phyloP scores from a whole-genome alignment of 2,113 vertebrate genomes.

The Oenanthe oenanthe region DNA sequence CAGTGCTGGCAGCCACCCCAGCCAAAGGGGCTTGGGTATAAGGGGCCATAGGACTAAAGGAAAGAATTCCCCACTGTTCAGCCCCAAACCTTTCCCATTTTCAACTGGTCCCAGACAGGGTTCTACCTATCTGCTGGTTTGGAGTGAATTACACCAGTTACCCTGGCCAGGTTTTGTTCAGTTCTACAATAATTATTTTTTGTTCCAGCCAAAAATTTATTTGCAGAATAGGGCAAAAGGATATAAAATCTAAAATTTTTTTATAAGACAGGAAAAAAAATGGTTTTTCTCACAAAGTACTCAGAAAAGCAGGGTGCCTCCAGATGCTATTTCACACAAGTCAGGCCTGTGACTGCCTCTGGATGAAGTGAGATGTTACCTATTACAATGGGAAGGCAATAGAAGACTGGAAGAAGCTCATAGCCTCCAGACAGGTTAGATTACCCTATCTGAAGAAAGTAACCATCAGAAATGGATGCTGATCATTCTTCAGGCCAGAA shows the following conservation, averaged over 20 bases:
- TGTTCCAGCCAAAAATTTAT: neutral
- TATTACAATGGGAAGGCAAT: neutral
- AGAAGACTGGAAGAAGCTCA: neutral
- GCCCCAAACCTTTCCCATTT: neutral
- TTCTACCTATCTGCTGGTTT: neutral
- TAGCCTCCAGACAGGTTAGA: conserved; percentile 34
- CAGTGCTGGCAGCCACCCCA: neutral
- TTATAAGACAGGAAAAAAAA: neutral
- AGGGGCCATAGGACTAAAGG: neutral
- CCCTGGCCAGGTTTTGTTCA: neutral
- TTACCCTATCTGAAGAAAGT: neutral
- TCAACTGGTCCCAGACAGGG: neutral
- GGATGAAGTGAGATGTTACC: neutral
- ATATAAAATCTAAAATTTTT: neutral
- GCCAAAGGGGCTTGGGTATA: neutral
- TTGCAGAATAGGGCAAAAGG: neutral
- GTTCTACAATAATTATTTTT: neutral
- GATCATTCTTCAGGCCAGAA: neutral
- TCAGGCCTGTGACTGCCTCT: neutral
- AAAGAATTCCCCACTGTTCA: neutral
- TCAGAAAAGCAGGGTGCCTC: neutral
- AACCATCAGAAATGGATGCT: neutral
- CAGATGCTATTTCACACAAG: neutral
- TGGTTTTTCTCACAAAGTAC: neutral
- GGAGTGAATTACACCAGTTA: neutral